Percentiles rank a stretch among this genome's conserved stretches.
These are phyloP conservation scores for Helogale parvula DNA, from an alignment of 2,113 vertebrate species.

Conservation along the genomic window DNA sequence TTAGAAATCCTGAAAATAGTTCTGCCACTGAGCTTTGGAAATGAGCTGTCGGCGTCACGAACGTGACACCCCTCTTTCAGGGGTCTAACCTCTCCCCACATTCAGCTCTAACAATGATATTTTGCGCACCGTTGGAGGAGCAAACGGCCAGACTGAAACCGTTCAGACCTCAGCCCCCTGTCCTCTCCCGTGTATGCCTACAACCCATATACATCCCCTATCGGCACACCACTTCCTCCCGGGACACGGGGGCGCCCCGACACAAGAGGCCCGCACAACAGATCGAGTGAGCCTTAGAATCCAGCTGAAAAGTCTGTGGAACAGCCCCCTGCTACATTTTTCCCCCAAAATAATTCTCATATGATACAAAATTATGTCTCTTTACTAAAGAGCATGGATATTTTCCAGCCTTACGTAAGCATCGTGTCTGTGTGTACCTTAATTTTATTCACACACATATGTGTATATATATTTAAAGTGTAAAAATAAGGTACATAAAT, in stretches of 20 bases:
- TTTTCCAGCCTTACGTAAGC: conserved; percentile 31
- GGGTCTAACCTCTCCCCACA: neutral
- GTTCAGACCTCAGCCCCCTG: neutral
- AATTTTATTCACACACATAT: neutral
- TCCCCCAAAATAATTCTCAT: neutral
- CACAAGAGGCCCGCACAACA: neutral
- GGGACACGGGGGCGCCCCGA: neutral
- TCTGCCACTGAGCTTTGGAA: neutral
- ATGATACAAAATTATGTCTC: neutral
- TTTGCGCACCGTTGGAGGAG: neutral
- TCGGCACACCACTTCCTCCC: neutral
- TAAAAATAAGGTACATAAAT: neutral
- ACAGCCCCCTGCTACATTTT: neutral
- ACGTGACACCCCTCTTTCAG: neutral
- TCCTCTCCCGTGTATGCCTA: neutral
- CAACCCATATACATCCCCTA: no score
- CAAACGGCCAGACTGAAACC: neutral
- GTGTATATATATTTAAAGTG: neutral
- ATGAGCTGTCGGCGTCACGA: neutral
- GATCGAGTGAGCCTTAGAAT: neutral
- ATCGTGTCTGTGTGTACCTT: neutral
- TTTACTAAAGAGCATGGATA: conserved; percentile 31
- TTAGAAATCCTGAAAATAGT: conserved; percentile 3
- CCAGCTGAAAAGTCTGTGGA: neutral
- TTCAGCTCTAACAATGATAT: neutral